These are phyloP conservation scores for Podarcis siculus DNA, from an alignment of 2,797 vertebrate species.

Conservation along the genomic window DNA sequence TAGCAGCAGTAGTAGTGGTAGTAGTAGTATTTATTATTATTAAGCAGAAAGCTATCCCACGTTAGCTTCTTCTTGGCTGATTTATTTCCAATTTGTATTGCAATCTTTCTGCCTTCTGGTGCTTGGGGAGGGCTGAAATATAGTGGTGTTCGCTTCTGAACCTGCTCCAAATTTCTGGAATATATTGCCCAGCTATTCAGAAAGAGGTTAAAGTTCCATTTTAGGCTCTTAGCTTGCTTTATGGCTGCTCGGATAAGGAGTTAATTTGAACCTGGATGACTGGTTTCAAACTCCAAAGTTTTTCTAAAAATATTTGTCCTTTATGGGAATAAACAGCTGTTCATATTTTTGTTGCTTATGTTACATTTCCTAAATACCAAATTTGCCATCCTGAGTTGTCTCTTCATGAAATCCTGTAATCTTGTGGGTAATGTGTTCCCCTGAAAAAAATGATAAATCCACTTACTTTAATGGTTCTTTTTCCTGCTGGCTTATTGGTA, in stretches of 20 bases:
- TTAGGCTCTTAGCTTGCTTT: background rate
- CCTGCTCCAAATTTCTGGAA: background rate
- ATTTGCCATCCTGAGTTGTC: background rate
- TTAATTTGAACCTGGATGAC: background rate
- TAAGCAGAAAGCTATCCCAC: background rate
- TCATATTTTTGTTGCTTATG: background rate
- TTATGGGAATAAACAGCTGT: background rate
- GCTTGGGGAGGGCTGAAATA: background rate
- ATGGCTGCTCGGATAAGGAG: background rate
- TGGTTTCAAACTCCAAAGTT: background rate
- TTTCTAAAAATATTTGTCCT: background rate
- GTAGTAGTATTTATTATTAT: too few relatives aligned
- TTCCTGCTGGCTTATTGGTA: background rate
- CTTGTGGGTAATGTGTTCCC: background rate
- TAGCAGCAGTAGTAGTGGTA: too few relatives aligned
- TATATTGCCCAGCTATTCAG: background rate
- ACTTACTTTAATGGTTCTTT: background rate
- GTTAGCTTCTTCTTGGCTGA: background rate
- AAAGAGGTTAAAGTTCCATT: background rate
- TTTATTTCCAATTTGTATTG: background rate
- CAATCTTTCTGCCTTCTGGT: background rate
- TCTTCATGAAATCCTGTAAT: background rate
- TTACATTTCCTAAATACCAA: background rate
- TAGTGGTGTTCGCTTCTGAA: background rate
- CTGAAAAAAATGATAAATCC: background rate